These are phyloP conservation scores for Isotomurus palustris DNA, from an alignment of 2,888 invertebrate genomes.

Conservation along the genomic window DNA sequence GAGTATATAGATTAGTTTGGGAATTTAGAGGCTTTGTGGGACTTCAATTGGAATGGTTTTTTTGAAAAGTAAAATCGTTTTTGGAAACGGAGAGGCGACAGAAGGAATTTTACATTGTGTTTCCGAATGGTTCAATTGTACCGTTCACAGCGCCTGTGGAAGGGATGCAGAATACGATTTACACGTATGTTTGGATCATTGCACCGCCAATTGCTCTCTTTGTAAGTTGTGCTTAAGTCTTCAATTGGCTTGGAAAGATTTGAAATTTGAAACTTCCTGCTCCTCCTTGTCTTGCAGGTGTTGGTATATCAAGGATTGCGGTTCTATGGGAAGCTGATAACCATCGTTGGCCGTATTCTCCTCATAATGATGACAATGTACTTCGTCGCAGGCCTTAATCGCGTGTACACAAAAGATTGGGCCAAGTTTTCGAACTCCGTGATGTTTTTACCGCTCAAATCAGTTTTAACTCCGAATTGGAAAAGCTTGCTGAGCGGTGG, in stretches of 20 bases:
- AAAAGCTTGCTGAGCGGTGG: conserved; percentile 14
- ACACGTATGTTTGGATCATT: no score
- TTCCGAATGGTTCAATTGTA: no score
- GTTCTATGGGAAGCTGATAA: conserved; percentile 10
- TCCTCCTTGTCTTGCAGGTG: conserved; percentile 9
- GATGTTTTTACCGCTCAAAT: conserved; percentile 14
- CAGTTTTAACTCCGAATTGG: conserved; percentile 23
- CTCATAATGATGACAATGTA: conserved; percentile 17
- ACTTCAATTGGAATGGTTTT: not conserved
- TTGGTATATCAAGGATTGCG: conserved; percentile 12
- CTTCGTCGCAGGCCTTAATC: conserved; percentile 5
- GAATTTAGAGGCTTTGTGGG: no score
- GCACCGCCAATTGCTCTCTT: not conserved
- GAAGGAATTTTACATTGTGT: conserved; percentile 10
- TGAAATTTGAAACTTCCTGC: not conserved
- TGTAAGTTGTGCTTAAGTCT: conserved; percentile 6
- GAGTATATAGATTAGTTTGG: no score
- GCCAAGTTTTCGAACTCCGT: conserved; percentile 7
- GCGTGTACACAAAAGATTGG: conserved; percentile 1
- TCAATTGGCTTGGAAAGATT: not conserved
- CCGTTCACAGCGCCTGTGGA: no score
- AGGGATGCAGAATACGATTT: no score
- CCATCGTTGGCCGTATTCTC: conserved; percentile 11
- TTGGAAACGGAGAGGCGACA: conserved; percentile 9
- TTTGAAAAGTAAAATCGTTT: conserved; percentile 14